Percentiles rank a stretch among this genome's conserved stretches.
Conservation (phyloP, 1,140 invertebrate genomes). For the Brachionus calyciflorus region DNA sequence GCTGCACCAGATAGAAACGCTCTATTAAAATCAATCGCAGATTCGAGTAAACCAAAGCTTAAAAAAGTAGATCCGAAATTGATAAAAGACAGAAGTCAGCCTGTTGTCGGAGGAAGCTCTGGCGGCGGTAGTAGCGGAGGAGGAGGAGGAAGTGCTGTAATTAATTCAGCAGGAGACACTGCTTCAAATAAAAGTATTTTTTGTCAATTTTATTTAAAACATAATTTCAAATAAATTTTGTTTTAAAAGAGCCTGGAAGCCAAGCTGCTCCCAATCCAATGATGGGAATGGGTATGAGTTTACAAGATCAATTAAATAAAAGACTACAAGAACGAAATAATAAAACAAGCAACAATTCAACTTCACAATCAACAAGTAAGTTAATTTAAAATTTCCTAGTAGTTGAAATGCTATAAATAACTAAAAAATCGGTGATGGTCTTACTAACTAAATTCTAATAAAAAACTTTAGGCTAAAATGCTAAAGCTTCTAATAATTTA, state of each 20-base stretch:
- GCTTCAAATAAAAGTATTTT: conserved; percentile 2
- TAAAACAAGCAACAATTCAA: neutral
- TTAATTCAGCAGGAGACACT: neutral
- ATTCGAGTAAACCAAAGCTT: neutral
- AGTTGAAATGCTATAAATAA: neutral
- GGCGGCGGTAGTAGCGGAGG: neutral
- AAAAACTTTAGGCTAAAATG: no score
- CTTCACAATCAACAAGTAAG: conserved; percentile 1
- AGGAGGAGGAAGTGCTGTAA: neutral
- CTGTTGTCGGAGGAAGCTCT: neutral
- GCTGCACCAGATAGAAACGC: neutral
- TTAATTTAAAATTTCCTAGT: neutral
- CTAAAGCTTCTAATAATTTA: no score
- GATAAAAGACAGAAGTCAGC: conserved; percentile 9
- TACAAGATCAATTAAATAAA: conserved; percentile 25
- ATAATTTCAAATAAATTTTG: neutral
- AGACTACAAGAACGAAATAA: conserved; percentile 21
- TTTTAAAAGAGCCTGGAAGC: neutral
- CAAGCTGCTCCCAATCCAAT: neutral
- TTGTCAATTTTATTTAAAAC: neutral
- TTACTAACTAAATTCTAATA: neutral
- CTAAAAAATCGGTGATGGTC: conserved; percentile 20
- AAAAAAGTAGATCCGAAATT: conserved; percentile 22
- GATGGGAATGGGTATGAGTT: conserved; percentile 23
- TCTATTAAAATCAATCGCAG: conserved; percentile 21